These are phyloP conservation scores for Chamaea fasciata DNA, from an alignment of 2,113 vertebrate genomes.

Conservation along the genomic window DNA sequence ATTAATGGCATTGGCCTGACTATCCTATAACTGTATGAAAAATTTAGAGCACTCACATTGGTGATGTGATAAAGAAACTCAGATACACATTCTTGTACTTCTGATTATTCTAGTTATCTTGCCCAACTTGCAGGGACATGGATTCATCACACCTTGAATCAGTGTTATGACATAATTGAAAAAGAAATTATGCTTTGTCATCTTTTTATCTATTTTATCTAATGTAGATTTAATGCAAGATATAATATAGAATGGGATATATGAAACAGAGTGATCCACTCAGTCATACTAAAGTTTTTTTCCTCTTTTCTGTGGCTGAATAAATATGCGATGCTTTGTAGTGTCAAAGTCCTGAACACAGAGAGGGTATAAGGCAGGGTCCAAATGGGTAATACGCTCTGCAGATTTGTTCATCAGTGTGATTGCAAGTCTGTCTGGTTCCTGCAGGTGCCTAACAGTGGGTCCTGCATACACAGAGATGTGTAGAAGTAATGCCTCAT, in stretches of 20 bases:
- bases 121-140: neutral
- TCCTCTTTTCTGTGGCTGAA: neutral
- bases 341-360: neutral
- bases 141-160: neutral
- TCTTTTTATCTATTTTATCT: neutral
- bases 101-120: neutral
- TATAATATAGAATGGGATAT: neutral
- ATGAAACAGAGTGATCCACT: neutral
- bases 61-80: neutral
- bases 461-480: neutral
- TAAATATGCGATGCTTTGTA: neutral
- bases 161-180: neutral
- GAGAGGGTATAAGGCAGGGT: neutral
- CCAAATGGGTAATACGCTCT: neutral
- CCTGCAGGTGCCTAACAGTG: neutral
- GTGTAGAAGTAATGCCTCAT: neutral
- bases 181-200: neutral
- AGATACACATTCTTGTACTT: neutral
- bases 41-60: neutral
- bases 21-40: neutral
- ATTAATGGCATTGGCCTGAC: neutral
- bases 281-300: neutral
- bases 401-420: neutral
- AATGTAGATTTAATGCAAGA: neutral
- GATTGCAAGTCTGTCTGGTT: neutral